Conservation (phyloP, 2,888 invertebrate species). For the Drosophila emarginata region DNA sequence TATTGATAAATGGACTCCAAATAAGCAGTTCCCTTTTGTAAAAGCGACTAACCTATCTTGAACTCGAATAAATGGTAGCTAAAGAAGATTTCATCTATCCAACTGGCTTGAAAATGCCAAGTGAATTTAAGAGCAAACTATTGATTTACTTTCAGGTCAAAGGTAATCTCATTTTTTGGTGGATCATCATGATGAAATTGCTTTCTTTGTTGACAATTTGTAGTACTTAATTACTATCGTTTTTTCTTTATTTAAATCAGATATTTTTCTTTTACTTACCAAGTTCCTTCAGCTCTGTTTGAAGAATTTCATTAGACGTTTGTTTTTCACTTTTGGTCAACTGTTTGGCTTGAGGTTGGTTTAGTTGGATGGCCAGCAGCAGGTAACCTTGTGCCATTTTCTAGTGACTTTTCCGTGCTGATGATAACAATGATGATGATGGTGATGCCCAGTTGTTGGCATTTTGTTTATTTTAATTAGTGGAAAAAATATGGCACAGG, state of each 20-base stretch:
- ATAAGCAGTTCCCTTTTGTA: no score
- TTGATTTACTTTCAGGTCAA: no score
- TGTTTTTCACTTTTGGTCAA: neutral
- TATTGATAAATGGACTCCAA: no score
- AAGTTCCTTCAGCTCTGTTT: neutral
- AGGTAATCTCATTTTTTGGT: no score
- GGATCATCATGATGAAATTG: no score
- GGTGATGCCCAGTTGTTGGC: constrained; percentile 48
- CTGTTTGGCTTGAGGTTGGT: constrained; percentile 2
- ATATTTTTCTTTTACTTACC: neutral
- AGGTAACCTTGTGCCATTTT: constrained; percentile 64
- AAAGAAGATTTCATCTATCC: no score
- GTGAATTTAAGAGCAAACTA: no score
- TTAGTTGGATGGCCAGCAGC: constrained; percentile 16
- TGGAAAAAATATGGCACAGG: constrained; percentile 66
- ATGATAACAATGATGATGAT: constrained; percentile 40
- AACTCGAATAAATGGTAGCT: no score
- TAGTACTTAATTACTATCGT: no score
- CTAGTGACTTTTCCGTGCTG: constrained; percentile 56
- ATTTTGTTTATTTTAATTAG: constrained; percentile 77
- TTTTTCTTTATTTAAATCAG: neutral
- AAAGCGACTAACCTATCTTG: no score
- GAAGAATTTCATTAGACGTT: neutral
- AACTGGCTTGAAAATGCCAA: no score
- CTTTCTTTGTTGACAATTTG: no score